Evolutionary conservation across 1,140 invertebrate species (phyloP).

Genomic region (Xylocopa sonorina): DNA sequence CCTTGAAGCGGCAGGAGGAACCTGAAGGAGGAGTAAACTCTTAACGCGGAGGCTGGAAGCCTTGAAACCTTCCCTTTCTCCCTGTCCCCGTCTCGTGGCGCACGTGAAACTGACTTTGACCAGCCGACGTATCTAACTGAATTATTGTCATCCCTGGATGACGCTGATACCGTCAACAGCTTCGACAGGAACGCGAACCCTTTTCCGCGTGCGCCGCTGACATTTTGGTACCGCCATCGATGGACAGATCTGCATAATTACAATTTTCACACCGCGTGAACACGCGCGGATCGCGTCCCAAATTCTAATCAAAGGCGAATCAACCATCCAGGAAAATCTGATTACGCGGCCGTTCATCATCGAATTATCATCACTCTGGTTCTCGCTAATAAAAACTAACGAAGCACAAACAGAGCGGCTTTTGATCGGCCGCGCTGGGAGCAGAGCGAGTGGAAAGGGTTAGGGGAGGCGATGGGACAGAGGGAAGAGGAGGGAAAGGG

Average conservation of each 20-base stretch:
- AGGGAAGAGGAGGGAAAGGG: not conserved
- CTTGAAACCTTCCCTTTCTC: conserved; percentile 53
- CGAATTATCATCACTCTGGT: conserved; percentile 19
- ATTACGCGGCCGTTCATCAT: not conserved
- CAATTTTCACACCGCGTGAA: not conserved
- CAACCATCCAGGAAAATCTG: not conserved
- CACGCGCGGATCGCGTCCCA: not conserved
- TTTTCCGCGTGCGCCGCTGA: not conserved
- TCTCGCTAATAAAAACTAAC: conserved; percentile 39
- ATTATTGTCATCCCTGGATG: conserved; percentile 42
- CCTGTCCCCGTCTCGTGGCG: conserved; percentile 12
- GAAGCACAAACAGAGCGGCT: conserved; percentile 38
- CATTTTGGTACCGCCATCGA: not conserved
- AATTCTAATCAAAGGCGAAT: not conserved
- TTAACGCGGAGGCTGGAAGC: conserved; percentile 44
- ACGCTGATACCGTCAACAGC: conserved; percentile 9
- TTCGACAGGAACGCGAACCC: not conserved
- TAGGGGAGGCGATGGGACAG: conserved; percentile 4
- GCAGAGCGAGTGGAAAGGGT: not conserved
- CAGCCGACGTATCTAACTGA: conserved; percentile 42
- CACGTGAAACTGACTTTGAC: conserved; percentile 25
- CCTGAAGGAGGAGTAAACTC: conserved; percentile 55
- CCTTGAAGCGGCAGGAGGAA: conserved; percentile 54
- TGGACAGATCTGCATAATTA: not conserved
- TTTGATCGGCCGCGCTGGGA: conserved; percentile 45